Conservation (phyloP, 1,140 invertebrate species). For the Drosophila aff. region DNA sequence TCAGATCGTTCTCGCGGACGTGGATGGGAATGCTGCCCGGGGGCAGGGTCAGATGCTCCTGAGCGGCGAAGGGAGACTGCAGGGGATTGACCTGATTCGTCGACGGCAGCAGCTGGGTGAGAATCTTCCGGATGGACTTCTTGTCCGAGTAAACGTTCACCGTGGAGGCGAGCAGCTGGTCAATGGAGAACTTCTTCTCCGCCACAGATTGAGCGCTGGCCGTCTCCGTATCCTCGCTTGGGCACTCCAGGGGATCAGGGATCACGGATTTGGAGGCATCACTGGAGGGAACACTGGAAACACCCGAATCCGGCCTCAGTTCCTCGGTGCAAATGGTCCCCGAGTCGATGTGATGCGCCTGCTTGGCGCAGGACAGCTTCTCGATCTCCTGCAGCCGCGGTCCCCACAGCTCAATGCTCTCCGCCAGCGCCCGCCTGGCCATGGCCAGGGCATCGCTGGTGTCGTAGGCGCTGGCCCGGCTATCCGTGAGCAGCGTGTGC, state of each 20-base stretch:
- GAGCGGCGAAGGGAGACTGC: constrained; percentile 87
- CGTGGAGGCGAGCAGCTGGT: constrained; percentile 68
- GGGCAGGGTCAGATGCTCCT: constrained; percentile 89
- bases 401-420: constrained; percentile 81
- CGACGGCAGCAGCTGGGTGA: constrained; percentile 89
- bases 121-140: constrained; percentile 89
- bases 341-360: constrained; percentile 66
- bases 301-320: constrained; percentile 52
- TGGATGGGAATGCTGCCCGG: constrained; percentile 89
- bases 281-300: too few relatives aligned
- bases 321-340: constrained; percentile 82
- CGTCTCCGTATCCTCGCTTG: constrained; percentile 40
- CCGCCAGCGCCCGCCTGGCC: constrained; percentile 72
- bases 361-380: constrained; percentile 61
- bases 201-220: constrained; percentile 11
- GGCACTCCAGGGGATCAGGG: constrained; percentile 18
- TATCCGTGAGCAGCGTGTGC: constrained; percentile 86
- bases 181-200: constrained; percentile 62
- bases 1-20: constrained; percentile 94
- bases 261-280: neutral
- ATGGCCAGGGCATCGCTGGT: constrained; percentile 75
- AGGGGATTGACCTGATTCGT: constrained; percentile 86
- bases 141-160: constrained; percentile 85
- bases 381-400: constrained; percentile 75
- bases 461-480: constrained; percentile 74